These are phyloP conservation scores for Platycheirus albimanus DNA, from an alignment of 2,888 invertebrate species.

Conservation along the genomic window DNA sequence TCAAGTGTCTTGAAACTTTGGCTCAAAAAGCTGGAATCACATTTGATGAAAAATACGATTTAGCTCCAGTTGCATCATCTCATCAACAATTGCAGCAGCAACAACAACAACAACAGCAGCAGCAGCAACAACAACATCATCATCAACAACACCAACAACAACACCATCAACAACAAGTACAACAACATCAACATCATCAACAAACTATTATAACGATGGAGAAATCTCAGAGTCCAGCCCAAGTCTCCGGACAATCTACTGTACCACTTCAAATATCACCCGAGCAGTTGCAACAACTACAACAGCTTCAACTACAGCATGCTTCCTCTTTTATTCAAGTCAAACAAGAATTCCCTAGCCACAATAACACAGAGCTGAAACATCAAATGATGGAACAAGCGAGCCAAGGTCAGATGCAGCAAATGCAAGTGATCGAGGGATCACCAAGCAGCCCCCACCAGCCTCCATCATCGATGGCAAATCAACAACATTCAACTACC, in stretches of 20 bases:
- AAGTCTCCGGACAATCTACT: constrained; percentile 81
- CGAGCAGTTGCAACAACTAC: constrained; percentile 85
- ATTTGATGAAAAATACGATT: constrained; percentile 89
- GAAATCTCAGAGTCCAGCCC: constrained; percentile 84
- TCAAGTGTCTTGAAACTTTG: constrained; percentile 88
- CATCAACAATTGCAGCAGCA: constrained; percentile 35
- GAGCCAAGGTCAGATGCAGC: constrained; percentile 83
- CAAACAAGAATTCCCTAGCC: constrained; percentile 82
- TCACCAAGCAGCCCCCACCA: constrained; percentile 83
- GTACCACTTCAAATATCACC: constrained; percentile 82
- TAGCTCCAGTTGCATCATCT: constrained; percentile 81
- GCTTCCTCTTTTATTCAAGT: constrained; percentile 84
- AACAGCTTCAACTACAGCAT: constrained; percentile 85
- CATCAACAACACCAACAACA: constrained; percentile 45
- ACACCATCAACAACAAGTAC: constrained; percentile 42
- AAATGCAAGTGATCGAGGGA: constrained; percentile 82
- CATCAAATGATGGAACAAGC: constrained; percentile 83
- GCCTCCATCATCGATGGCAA: constrained; percentile 79
- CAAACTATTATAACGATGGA: constrained; percentile 86
- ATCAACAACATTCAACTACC: constrained; percentile 84
- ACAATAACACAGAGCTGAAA: constrained; percentile 78
- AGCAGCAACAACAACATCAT: constrained; percentile 35
- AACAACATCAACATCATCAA: constrained; percentile 38
- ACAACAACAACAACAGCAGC: neutral
- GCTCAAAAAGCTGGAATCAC: constrained; percentile 90